phyloP scores from a whole-genome alignment of 1,140 invertebrate species.

The Trichonephila clavipes region DNA sequence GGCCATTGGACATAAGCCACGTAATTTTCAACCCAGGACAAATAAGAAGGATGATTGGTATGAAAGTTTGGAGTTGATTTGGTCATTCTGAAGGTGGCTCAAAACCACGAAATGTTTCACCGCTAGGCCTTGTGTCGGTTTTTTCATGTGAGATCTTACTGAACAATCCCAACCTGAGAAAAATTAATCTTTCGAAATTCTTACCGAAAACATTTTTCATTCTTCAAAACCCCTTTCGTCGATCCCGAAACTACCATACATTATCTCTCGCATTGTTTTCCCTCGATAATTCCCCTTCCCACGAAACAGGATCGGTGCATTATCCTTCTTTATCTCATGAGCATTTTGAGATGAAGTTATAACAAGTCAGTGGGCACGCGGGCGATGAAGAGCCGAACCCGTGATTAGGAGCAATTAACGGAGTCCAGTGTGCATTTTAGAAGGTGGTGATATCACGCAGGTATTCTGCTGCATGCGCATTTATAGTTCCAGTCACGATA shows the following conservation, averaged over 20 bases:
- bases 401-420: constrained; percentile 58
- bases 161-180: too few relatives aligned
- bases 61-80: too few relatives aligned
- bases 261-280: not conserved
- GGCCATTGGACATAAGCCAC: too few relatives aligned
- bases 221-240: too few relatives aligned
- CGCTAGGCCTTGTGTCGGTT: too few relatives aligned
- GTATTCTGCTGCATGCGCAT: not conserved
- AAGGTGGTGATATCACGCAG: constrained; percentile 49
- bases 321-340: not conserved
- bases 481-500: constrained; percentile 28
- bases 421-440: not conserved
- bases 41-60: too few relatives aligned
- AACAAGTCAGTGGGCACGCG: not conserved
- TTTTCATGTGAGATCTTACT: too few relatives aligned
- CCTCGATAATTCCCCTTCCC: not conserved
- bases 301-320: not conserved
- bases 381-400: constrained; percentile 22
- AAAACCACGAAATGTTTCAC: too few relatives aligned
- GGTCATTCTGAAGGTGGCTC: too few relatives aligned
- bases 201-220: too few relatives aligned
- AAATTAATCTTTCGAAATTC: too few relatives aligned
- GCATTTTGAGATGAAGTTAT: constrained; percentile 40
- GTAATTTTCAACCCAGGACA: too few relatives aligned
- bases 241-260: not conserved